phyloP scores from a whole-genome alignment of 2,888 invertebrate genomes.

The Argyra leucocephala region DNA sequence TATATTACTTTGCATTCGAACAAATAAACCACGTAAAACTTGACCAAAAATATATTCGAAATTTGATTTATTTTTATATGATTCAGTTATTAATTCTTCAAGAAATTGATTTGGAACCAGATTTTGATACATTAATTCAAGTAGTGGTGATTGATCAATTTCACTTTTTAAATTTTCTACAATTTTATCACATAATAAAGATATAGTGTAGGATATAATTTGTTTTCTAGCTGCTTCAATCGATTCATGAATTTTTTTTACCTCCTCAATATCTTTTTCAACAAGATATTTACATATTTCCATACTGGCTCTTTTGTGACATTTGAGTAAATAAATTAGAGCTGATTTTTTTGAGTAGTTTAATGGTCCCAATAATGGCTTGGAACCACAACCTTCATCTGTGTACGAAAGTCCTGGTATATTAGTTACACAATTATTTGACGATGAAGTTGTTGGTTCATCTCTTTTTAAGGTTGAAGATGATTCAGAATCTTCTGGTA shows the following conservation, averaged over 20 bases:
- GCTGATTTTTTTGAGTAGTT: conserved; percentile 34
- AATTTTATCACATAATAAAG: conserved; percentile 43
- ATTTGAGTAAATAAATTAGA: conserved; percentile 35
- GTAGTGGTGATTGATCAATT: conserved; percentile 46
- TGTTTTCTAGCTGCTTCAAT: conserved; percentile 29
- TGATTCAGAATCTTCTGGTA: background rate
- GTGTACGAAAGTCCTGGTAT: background rate
- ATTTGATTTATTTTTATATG: conserved; percentile 41
- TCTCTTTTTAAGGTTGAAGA: background rate
- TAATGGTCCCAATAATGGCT: conserved; percentile 24
- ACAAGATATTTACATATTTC: conserved; percentile 23
- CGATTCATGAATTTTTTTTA: conserved; percentile 7
- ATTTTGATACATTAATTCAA: conserved; percentile 52
- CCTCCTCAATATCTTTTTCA: conserved; percentile 40
- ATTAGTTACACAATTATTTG: background rate
- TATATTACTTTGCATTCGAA: conserved; percentile 38
- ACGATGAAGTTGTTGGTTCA: background rate
- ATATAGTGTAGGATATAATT: conserved; percentile 51
- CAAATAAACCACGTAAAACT: conserved; percentile 37
- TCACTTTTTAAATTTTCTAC: conserved; percentile 32
- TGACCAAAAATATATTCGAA: conserved; percentile 39
- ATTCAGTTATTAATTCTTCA: conserved; percentile 49
- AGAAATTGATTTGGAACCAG: conserved; percentile 54
- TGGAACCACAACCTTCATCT: conserved; percentile 23
- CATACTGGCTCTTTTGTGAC: conserved; percentile 32